Conservation (phyloP, 2,113 vertebrate genomes). For the Salvelinus alpinus region DNA sequence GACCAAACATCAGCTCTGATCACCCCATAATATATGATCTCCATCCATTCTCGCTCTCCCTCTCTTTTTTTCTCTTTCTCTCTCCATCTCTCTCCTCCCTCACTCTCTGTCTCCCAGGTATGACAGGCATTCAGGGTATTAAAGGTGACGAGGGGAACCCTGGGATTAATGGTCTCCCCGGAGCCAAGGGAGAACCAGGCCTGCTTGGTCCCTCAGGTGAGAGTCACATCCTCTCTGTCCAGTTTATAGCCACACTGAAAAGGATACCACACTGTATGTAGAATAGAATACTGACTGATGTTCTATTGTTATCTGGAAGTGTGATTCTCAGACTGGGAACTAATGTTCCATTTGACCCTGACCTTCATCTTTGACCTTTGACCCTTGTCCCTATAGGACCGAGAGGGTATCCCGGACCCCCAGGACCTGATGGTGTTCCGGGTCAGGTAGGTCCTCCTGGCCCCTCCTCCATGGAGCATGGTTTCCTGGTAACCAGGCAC, state of each 20-base stretch:
- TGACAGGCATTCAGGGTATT: conserved; percentile 76
- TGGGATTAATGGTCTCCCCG: conserved; percentile 86
- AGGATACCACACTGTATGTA: background rate
- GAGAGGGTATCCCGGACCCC: conserved; percentile 87
- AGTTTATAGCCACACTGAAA: too few relatives aligned
- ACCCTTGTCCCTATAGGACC: conserved; percentile 74
- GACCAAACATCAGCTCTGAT: too few relatives aligned
- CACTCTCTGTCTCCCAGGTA: conserved; percentile 65
- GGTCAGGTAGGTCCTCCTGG: conserved; percentile 89
- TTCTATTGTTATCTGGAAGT: too few relatives aligned
- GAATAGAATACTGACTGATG: too few relatives aligned
- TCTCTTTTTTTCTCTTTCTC: background rate
- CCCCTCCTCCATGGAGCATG: conserved; percentile 90
- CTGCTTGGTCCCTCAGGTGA: conserved; percentile 86
- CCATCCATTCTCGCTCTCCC: too few relatives aligned
- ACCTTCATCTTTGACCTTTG: background rate
- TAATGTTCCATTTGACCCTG: too few relatives aligned
- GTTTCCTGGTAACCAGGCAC: conserved; percentile 96
- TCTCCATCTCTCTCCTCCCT: too few relatives aligned
- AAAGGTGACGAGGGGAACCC: conserved; percentile 85
- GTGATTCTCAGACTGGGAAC: too few relatives aligned
- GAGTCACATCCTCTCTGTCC: conserved; percentile 18
- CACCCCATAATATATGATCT: too few relatives aligned
- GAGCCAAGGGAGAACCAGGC: conserved; percentile 90
- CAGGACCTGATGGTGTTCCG: conserved; percentile 88